Percentiles rank a stretch among this genome's conserved stretches.
phyloP scores from a whole-genome alignment of 1,140 invertebrate genomes.

The Notospermus geniculatus region DNA sequence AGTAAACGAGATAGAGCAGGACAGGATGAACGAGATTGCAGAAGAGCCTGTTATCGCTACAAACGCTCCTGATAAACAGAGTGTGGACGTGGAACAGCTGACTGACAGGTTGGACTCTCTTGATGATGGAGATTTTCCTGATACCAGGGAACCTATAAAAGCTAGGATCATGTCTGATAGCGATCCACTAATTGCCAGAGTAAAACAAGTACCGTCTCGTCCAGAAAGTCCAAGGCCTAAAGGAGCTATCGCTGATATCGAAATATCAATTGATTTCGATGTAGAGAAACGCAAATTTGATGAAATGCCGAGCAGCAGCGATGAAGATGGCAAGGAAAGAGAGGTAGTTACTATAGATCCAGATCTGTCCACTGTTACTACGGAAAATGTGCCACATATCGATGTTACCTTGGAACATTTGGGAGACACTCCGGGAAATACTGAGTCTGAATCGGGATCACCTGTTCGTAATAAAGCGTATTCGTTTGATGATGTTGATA shows the following conservation, averaged over 20 bases:
- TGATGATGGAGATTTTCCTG: too few relatives aligned
- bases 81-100: too few relatives aligned
- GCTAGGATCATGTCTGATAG: too few relatives aligned
- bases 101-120: too few relatives aligned
- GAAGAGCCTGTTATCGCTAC: too few relatives aligned
- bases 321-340: not conserved
- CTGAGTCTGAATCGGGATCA: not conserved
- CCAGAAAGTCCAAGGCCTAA: not conserved
- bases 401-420: slow-evolving; percentile 5
- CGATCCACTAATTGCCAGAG: too few relatives aligned
- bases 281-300: not conserved
- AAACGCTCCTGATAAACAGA: too few relatives aligned
- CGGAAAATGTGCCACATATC: slow-evolving; percentile 7
- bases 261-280: slow-evolving; percentile 8
- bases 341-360: not conserved
- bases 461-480: not conserved
- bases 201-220: too few relatives aligned
- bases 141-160: too few relatives aligned
- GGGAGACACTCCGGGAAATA: not conserved
- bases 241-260: slow-evolving; percentile 6
- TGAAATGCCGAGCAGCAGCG: not conserved
- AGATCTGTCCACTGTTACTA: not conserved
- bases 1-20: too few relatives aligned
- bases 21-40: too few relatives aligned
- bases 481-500: too few relatives aligned